These are phyloP conservation scores for Hirtodrosophila confusa DNA, from an alignment of 2,888 invertebrate species.

Conservation along the genomic window DNA sequence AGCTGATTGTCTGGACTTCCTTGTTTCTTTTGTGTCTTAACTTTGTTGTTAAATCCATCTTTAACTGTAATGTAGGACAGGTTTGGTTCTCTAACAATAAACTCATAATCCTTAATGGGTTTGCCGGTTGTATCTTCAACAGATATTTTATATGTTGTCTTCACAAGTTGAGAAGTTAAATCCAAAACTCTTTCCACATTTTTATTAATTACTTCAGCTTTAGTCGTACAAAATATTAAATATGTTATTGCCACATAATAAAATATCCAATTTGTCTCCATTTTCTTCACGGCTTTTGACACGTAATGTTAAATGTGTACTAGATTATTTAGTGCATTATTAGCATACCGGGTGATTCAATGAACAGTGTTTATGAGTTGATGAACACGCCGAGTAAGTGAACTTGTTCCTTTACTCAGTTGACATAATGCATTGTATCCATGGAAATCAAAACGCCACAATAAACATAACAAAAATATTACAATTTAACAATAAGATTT, in stretches of 20 bases:
- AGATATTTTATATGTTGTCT: slow-evolving; percentile 91
- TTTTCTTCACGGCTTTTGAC: slow-evolving; percentile 42
- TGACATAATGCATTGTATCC: too few species aligned
- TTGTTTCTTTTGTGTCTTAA: slow-evolving; percentile 85
- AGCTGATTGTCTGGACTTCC: slow-evolving; percentile 85
- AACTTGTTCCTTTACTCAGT: too few species aligned
- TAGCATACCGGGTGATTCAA: slow-evolving; percentile 2
- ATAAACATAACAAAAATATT: too few species aligned
- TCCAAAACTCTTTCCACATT: slow-evolving; percentile 95
- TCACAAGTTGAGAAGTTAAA: slow-evolving; percentile 94
- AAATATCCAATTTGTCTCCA: slow-evolving; percentile 30
- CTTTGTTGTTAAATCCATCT: slow-evolving; percentile 86
- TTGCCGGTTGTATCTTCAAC: slow-evolving; percentile 92
- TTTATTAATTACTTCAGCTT: slow-evolving; percentile 88
- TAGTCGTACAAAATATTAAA: slow-evolving; percentile 79
- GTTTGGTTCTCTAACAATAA: slow-evolving; percentile 87
- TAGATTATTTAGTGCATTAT: slow-evolving; percentile 26
- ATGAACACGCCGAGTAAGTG: background rate
- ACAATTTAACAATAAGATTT: too few species aligned
- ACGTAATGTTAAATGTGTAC: slow-evolving; percentile 43
- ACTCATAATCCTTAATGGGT: slow-evolving; percentile 88
- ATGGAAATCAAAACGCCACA: too few species aligned
- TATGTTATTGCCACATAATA: slow-evolving; percentile 22
- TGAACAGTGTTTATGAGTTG: background rate
- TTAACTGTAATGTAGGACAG: slow-evolving; percentile 91